Conservation (phyloP, 2,888 invertebrate genomes). For the Asteroscopus sphinx region DNA sequence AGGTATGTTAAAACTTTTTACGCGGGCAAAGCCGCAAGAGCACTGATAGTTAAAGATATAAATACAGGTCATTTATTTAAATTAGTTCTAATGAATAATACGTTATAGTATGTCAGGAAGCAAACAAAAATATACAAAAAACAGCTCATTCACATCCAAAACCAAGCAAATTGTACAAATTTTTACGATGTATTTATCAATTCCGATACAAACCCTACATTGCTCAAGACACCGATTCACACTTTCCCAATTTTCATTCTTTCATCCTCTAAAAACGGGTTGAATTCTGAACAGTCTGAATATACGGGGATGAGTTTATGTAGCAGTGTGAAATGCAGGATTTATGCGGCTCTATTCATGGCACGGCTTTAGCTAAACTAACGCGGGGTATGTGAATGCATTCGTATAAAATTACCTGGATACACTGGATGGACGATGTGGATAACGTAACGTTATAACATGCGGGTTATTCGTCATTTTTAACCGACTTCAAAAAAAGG, state of each 20-base stretch:
- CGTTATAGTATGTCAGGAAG: no score
- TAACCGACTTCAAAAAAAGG: no score
- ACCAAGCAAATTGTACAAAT: no score
- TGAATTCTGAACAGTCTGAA: constrained; percentile 8
- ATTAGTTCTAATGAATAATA: no score
- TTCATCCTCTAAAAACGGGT: constrained; percentile 8
- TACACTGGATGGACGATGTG: constrained; percentile 3
- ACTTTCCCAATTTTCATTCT: constrained; percentile 23
- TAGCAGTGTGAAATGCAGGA: constrained; percentile 16
- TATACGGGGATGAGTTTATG: constrained; percentile 11
- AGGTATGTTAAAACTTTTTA: no score
- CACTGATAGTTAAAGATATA: no score
- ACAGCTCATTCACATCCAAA: no score
- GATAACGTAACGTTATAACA: constrained; percentile 11
- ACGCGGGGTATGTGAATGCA: constrained; percentile 27
- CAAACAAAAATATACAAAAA: no score
- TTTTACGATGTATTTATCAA: constrained; percentile 17
- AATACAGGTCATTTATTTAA: no score
- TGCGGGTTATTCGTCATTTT: no score
- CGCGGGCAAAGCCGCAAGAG: no score
- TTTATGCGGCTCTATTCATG: constrained; percentile 29
- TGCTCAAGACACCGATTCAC: constrained; percentile 26
- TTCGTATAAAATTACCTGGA: constrained; percentile 23
- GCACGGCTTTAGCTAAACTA: constrained; percentile 40
- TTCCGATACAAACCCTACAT: constrained; percentile 19